A percentile compares a stretch with the other conserved stretches of the same genome.
Evolutionary conservation across 2,797 vertebrate species (phyloP).

Genomic region (Notamacropus eugenii): DNA sequence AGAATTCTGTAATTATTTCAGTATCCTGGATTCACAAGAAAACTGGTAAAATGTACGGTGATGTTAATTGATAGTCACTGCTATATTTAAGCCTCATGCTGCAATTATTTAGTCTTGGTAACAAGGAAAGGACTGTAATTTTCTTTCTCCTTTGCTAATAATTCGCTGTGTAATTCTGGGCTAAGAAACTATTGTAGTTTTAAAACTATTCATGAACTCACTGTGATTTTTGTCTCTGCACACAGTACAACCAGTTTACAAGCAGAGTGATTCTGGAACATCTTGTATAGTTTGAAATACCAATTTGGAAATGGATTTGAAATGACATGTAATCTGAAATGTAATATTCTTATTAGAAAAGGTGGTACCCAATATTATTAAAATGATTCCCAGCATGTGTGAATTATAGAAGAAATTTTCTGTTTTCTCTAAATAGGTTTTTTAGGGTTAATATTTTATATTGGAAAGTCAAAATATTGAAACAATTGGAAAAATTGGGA

Average conservation of each 20-base stretch:
- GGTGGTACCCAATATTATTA: background rate
- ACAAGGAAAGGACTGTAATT: conserved; percentile 39
- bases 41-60: conserved; percentile 32
- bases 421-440: conserved; percentile 11
- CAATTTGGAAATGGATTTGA: background rate
- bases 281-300: background rate
- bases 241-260: conserved; percentile 14
- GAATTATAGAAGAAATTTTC: background rate
- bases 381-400: background rate
- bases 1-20: conserved; percentile 38
- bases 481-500: background rate
- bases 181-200: conserved; percentile 39
- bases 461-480: background rate
- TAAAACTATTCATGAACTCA: conserved; percentile 10
- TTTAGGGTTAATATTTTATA: background rate
- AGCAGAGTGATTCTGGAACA: background rate
- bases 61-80: conserved; percentile 45
- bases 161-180: conserved; percentile 34
- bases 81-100: conserved; percentile 50
- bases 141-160: conserved; percentile 50
- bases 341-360: conserved; percentile 7
- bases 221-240: background rate
- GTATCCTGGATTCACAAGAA: background rate
- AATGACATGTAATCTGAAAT: conserved; percentile 13
- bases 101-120: conserved; percentile 43